These are phyloP conservation scores for Anseranas semipalmata DNA, from an alignment of 2,113 vertebrate species.

Conservation along the genomic window DNA sequence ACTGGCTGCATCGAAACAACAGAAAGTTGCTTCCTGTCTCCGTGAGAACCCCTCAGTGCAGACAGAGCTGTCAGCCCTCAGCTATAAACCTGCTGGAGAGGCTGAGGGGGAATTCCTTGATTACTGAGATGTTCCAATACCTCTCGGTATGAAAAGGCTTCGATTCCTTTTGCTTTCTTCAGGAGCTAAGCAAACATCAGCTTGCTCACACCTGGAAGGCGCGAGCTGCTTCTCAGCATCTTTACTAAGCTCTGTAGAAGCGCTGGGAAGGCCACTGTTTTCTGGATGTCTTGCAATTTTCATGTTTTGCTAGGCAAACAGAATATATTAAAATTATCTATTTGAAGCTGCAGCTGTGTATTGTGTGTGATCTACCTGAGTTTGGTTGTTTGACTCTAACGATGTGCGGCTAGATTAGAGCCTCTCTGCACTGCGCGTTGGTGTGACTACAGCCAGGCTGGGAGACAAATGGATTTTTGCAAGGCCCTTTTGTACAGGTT, in stretches of 20 bases:
- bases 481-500: not conserved
- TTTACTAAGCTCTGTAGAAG: not conserved
- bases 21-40: not conserved
- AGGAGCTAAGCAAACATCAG: not conserved
- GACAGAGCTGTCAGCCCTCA: not conserved
- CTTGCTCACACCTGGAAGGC: slow-evolving; percentile 21
- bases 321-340: not conserved
- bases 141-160: not conserved
- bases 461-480: not conserved
- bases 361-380: not conserved
- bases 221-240: not conserved
- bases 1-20: not conserved
- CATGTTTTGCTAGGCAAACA: slow-evolving; percentile 27
- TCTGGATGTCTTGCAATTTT: not conserved
- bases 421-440: not conserved
- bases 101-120: not conserved
- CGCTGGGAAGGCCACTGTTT: not conserved
- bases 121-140: not conserved
- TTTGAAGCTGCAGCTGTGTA: slow-evolving; percentile 25
- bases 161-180: not conserved
- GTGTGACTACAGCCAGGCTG: not conserved
- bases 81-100: rapidly evolving
- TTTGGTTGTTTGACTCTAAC: not conserved
- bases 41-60: not conserved
- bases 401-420: not conserved